Evolutionary conservation across 2,113 vertebrate species (phyloP), one percentile per base, ranked within the genome.

Genomic region (Erpornis zantholeuca): DNA sequence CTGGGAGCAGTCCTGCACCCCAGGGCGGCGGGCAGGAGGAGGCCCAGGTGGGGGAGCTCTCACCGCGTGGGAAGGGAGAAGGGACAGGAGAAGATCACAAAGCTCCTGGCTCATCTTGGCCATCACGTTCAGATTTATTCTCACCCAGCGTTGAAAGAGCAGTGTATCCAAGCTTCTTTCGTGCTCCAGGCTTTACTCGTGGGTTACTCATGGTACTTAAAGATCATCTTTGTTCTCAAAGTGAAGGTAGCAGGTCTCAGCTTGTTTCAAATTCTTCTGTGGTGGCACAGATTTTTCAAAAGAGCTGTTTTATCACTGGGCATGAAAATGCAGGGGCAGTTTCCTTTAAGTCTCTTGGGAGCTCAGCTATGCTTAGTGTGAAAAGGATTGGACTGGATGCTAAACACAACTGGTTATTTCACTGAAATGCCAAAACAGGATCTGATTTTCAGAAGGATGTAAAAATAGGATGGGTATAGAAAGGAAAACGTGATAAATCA

Each of bases 11-110:
- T 21, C 2, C 38, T 35, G 0, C 16, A 6, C 5, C 45, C n/a
- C 0, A 1, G 33, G n/a, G 42, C 1, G 1, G 17, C 0, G 4
- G 45, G 35, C 20, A 10, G 54, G 47, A 66, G 64, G 31, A 59
- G 10, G 15, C 52, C 49, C 24, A 11, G 42, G 2, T 49, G 9
- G 23, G 45, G 57, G 61, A 95, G 64, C 36, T 88, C 60, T 69
- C 29, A 36, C 36, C 59, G 38, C 24, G 0, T 24, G 23, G 31
- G 25, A 86, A 80, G 63, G n/a, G 21, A 50, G n/a, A 52, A 42
- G 19, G 20, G 40, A 42, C 40, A 38, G 38, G 38, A 38, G 38
- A 16, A 8, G 45, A 7, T 75, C 18, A 40, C n/a, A 22, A 29
- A 1, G 10, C 28, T 47, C 59, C 44, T 17, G 59, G 28, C 12